Percentiles rank a stretch among this genome's conserved stretches.
phyloP scores from a whole-genome alignment of 2,797 vertebrate genomes.

The Sebastes iracundus region DNA sequence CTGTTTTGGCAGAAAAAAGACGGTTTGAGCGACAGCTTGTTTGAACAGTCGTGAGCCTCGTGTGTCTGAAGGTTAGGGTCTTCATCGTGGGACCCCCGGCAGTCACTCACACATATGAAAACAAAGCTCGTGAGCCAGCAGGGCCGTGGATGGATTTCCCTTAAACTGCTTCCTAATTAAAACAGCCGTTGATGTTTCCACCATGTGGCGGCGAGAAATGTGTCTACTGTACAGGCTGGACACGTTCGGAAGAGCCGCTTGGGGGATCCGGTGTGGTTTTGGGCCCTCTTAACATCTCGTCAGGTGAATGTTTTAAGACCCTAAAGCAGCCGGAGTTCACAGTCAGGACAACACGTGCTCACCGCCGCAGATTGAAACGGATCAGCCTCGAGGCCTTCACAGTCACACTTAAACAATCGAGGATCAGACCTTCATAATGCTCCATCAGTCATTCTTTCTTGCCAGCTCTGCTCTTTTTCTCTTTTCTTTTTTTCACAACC shows the following conservation, averaged over 20 bases:
- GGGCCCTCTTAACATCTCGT: slow-evolving; percentile 59
- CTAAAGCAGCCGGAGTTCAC: slow-evolving; percentile 47
- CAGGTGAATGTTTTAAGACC: slow-evolving; percentile 47
- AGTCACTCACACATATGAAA: slow-evolving; percentile 62
- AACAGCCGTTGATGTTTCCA: slow-evolving; percentile 64
- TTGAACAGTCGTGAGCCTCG: slow-evolving; percentile 29
- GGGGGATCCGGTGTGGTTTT: slow-evolving; percentile 46
- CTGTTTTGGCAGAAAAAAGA: not conserved
- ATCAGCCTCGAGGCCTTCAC: slow-evolving; percentile 6
- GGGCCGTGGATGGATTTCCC: slow-evolving; percentile 46
- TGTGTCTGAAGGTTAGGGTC: slow-evolving; percentile 20
- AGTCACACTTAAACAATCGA: slow-evolving; percentile 25
- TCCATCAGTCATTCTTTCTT: not conserved
- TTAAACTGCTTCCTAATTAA: slow-evolving; percentile 72
- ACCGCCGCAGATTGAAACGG: slow-evolving; percentile 17
- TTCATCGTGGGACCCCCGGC: slow-evolving; percentile 40
- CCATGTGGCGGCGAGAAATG: slow-evolving; percentile 49
- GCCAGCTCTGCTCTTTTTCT: not conserved
- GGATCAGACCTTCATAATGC: slow-evolving; percentile 29
- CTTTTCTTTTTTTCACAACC: not conserved
- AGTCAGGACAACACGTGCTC: slow-evolving; percentile 40
- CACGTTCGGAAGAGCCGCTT: slow-evolving; percentile 24
- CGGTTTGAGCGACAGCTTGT: slow-evolving; percentile 41
- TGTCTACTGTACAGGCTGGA: slow-evolving; percentile 29
- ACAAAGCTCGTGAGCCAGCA: slow-evolving; percentile 35